Percentiles rank a stretch among this genome's conserved stretches.
phyloP scores from a whole-genome alignment of 1,140 invertebrate species.

The Metopolophium dirhodum region DNA sequence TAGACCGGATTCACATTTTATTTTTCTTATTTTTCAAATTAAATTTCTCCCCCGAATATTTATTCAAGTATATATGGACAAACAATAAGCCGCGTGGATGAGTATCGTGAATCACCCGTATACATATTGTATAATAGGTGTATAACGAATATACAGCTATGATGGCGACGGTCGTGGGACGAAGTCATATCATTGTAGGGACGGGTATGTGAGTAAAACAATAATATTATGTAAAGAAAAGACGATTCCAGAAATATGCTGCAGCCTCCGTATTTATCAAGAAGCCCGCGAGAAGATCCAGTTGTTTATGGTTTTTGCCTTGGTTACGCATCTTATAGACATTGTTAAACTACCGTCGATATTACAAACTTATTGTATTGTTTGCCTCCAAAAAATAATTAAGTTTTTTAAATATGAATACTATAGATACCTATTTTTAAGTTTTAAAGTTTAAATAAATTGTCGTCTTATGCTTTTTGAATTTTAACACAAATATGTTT shows the following conservation, averaged over 20 bases:
- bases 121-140: neutral
- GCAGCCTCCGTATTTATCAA: neutral
- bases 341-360: too few relatives aligned
- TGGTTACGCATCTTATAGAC: too few relatives aligned
- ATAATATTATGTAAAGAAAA: neutral
- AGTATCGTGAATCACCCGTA: neutral
- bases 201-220: neutral
- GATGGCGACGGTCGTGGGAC: neutral
- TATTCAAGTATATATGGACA: slow-evolving; percentile 38
- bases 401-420: too few relatives aligned
- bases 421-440: too few relatives aligned
- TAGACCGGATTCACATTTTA: slow-evolving; percentile 1
- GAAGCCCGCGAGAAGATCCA: neutral
- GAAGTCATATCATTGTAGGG: neutral
- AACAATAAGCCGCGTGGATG: neutral
- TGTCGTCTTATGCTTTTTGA: too few relatives aligned
- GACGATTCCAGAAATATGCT: neutral
- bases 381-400: too few relatives aligned
- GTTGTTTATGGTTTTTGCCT: neutral
- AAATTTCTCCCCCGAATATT: slow-evolving; percentile 31
- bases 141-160: neutral
- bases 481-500: too few relatives aligned
- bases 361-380: too few relatives aligned
- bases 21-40: slow-evolving; percentile 42
- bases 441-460: too few relatives aligned